phyloP scores from a whole-genome alignment of 2,888 invertebrate species.

The Dryobotodes eremita region DNA sequence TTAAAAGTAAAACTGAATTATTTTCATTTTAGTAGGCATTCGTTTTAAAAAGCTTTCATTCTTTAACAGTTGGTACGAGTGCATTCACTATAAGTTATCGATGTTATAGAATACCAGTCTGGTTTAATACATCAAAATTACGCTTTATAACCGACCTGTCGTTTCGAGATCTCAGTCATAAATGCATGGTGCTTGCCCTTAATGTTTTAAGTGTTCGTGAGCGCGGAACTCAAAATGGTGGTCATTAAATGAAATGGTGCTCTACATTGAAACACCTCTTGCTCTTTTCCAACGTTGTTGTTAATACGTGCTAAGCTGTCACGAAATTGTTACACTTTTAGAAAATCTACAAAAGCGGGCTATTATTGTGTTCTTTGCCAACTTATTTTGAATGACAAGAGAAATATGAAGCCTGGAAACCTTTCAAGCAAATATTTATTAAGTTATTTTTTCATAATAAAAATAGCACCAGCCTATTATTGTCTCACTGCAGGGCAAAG shows the following conservation, averaged over 20 bases:
- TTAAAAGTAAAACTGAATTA: neutral
- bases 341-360: too few species aligned
- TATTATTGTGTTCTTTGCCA: neutral
- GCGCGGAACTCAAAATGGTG: constrained; percentile 75
- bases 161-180: constrained; percentile 63
- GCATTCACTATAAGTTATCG: neutral
- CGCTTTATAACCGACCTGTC: constrained; percentile 30
- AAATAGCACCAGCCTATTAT: too few species aligned
- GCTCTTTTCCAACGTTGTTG: constrained; percentile 55
- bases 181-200: constrained; percentile 73
- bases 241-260: constrained; percentile 77
- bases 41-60: neutral
- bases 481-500: too few species aligned
- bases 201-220: constrained; percentile 73
- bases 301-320: constrained; percentile 43
- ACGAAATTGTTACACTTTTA: neutral
- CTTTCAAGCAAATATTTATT: neutral
- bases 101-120: constrained; percentile 11
- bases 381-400: neutral
- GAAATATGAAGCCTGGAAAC: neutral
- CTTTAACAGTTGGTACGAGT: neutral
- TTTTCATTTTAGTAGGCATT: neutral
- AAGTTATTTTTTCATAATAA: too few species aligned
- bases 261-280: constrained; percentile 75
- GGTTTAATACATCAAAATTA: constrained; percentile 27